Evolutionary conservation across 2,797 vertebrate species (phyloP).

Genomic region (Anas acuta): DNA sequence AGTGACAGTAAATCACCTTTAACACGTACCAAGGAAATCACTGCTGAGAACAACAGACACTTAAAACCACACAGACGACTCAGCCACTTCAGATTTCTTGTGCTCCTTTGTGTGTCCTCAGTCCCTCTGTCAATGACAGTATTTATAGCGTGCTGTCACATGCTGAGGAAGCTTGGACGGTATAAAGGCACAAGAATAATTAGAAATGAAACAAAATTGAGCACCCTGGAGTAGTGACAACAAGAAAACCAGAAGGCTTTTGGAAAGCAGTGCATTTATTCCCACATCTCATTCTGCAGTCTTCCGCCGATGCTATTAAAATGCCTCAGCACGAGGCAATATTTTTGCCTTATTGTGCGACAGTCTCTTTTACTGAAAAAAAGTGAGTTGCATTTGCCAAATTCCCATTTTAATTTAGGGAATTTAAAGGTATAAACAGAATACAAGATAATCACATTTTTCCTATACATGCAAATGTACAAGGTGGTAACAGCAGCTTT

Average conservation of each 20-base stretch:
- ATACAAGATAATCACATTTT: neutral
- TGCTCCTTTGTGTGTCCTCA: neutral
- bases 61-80: neutral
- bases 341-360: conserved; percentile 50
- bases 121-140: neutral
- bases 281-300: conserved; percentile 37
- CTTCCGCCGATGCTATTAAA: conserved; percentile 39
- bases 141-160: conserved; percentile 2
- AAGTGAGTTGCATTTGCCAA: conserved; percentile 45
- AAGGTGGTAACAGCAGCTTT: conserved; percentile 42
- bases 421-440: conserved; percentile 4
- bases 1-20: neutral
- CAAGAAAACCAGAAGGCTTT: conserved; percentile 54
- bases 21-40: neutral
- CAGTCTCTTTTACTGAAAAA: conserved; percentile 60
- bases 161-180: neutral
- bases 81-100: neutral
- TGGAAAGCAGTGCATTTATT: conserved; percentile 64
- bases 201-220: conserved; percentile 38
- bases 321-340: conserved; percentile 53
- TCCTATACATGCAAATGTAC: conserved; percentile 19
- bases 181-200: conserved; percentile 36
- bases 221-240: neutral
- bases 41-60: neutral
- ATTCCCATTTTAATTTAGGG: conserved; percentile 34